Percentiles rank a stretch among this genome's conserved stretches.
Conservation (phyloP, 2,888 invertebrate species). For the Invenusta paracnida region DNA sequence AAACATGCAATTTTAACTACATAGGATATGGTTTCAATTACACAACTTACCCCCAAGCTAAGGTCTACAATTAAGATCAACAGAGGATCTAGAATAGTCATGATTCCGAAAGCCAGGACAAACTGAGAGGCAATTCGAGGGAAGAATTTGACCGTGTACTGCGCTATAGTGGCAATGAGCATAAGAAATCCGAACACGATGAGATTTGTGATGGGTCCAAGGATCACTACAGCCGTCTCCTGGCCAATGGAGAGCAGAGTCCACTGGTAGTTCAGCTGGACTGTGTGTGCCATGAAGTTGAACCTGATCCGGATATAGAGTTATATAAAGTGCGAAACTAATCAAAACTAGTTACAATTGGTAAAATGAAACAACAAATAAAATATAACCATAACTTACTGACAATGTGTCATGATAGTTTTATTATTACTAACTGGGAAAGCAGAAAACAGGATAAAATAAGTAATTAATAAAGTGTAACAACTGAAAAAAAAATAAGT, state of each 20-base stretch:
- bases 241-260: slow-evolving; percentile 52
- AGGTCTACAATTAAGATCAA: slow-evolving; percentile 53
- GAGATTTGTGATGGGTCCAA: slow-evolving; percentile 53
- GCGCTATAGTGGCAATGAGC: slow-evolving; percentile 50
- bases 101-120: slow-evolving; percentile 53
- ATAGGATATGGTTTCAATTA: no score
- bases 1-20: background rate
- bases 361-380: no score
- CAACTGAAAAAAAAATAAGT: no score
- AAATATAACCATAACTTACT: no score
- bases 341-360: no score
- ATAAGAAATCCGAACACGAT: slow-evolving; percentile 50
- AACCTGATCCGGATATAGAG: slow-evolving; percentile 49
- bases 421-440: no score
- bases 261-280: slow-evolving; percentile 57
- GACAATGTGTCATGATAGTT: no score
- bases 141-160: slow-evolving; percentile 51
- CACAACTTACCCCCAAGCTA: slow-evolving; percentile 51
- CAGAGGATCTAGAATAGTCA: slow-evolving; percentile 54
- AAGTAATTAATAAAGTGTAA: no score
- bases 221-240: slow-evolving; percentile 53
- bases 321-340: background rate
- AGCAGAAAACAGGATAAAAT: no score
- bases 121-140: slow-evolving; percentile 57
- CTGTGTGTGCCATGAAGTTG: slow-evolving; percentile 56